Evolutionary conservation across 2,888 invertebrate species (phyloP).

Genomic region (Hydroisotoma schaefferi): DNA sequence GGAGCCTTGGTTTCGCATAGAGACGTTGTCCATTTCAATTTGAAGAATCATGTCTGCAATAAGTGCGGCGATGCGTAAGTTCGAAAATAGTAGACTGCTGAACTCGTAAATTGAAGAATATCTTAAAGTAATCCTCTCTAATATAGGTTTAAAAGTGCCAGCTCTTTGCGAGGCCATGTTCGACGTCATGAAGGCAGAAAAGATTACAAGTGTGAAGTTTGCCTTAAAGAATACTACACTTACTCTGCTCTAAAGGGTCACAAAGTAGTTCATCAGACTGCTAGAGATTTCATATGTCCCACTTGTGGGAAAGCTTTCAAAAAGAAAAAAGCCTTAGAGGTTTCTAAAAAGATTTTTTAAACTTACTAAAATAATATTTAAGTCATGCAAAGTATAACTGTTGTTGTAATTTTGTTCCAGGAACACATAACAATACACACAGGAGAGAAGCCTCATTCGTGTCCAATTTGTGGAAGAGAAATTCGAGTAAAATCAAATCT

Average conservation of each 20-base stretch:
- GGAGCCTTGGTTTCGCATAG: constrained; percentile 45
- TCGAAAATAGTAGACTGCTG: background rate
- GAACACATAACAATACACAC: constrained; percentile 46
- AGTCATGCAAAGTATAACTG: background rate
- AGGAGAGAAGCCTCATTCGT: constrained; percentile 41
- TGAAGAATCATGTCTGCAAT: constrained; percentile 44
- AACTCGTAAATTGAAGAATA: background rate
- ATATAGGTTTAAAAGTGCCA: constrained; percentile 44
- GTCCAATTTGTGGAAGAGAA: constrained; percentile 45
- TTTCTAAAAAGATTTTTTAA: too few species aligned
- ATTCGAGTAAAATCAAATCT: constrained; percentile 46
- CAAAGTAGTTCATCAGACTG: constrained; percentile 45
- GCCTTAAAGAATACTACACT: constrained; percentile 45
- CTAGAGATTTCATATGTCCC: constrained; percentile 40
- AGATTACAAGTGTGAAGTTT: constrained; percentile 46
- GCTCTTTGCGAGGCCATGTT: constrained; percentile 43
- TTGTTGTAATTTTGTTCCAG: constrained; percentile 14
- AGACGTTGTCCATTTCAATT: constrained; percentile 45
- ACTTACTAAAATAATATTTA: constrained; percentile 4
- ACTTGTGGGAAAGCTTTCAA: constrained; percentile 46
- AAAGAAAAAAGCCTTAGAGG: constrained; percentile 45
- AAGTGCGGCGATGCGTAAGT: constrained; percentile 44
- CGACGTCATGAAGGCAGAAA: constrained; percentile 44
- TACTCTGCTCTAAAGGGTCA: constrained; percentile 46
- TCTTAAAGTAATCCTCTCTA: background rate